Percentiles rank a stretch among this genome's conserved stretches.
These are phyloP conservation scores for Muricea muricata DNA, from an alignment of 92 coral and sea anemone genomes.

Conservation along the genomic window DNA sequence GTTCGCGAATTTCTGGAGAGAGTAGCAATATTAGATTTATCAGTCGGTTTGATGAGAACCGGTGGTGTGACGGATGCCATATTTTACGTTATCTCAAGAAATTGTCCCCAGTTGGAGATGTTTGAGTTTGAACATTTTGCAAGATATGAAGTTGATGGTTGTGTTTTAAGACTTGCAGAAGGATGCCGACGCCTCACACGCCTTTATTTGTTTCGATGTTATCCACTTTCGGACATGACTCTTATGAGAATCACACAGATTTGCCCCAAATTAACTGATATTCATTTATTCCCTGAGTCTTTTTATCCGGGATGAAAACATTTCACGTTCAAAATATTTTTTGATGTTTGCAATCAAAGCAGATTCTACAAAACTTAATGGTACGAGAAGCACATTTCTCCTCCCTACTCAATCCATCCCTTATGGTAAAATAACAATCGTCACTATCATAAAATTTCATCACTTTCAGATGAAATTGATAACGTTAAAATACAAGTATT, in stretches of 20 bases:
- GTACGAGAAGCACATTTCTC: too few species aligned
- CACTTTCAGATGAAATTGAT: too few species aligned
- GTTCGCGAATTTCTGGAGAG: conserved; percentile 68
- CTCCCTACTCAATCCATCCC: too few species aligned
- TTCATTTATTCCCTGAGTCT: conserved; percentile 23
- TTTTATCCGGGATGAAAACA: background rate
- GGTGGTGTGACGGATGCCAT: conserved; percentile 64
- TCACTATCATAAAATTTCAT: too few species aligned
- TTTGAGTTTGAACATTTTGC: conserved; percentile 38
- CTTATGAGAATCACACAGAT: conserved; percentile 39
- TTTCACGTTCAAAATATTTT: background rate
- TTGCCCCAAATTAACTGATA: conserved; percentile 17
- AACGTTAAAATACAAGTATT: too few species aligned
- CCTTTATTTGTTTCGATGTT: conserved; percentile 22
- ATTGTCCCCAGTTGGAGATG: conserved; percentile 24
- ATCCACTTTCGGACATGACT: conserved; percentile 32
- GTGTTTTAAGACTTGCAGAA: conserved; percentile 23
- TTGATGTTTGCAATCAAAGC: too few species aligned
- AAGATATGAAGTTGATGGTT: conserved; percentile 36
- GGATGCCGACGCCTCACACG: conserved; percentile 11
- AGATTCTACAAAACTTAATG: too few species aligned
- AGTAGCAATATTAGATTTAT: conserved; percentile 59
- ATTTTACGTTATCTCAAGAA: conserved; percentile 26
- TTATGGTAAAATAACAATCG: too few species aligned
- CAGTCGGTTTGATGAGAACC: conserved; percentile 73